phyloP scores from a whole-genome alignment of 92 coral and sea anemone species.

The Porites divaricata region DNA sequence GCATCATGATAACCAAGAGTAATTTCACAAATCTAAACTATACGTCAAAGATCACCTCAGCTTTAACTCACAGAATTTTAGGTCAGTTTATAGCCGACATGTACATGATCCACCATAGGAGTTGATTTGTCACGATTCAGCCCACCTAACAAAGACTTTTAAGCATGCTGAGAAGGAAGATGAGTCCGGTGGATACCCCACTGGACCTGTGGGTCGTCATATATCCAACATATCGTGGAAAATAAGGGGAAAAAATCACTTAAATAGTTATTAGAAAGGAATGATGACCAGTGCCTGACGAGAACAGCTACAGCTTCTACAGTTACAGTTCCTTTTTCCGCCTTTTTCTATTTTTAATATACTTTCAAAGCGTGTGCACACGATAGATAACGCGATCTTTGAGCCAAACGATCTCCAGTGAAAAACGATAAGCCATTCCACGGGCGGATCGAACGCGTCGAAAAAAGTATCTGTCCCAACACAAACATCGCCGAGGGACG shows the following conservation, averaged over 20 bases:
- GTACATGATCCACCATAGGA: background rate
- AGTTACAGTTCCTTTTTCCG: background rate
- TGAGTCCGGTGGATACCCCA: background rate
- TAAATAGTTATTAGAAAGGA: background rate
- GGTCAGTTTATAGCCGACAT: background rate
- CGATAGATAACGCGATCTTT: background rate
- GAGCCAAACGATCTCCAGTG: no score
- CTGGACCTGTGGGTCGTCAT: background rate
- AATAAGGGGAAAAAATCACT: background rate
- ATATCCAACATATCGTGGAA: background rate
- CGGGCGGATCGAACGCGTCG: no score
- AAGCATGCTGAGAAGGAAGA: background rate
- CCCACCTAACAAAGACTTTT: background rate
- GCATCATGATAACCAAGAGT: background rate
- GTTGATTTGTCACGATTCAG: background rate
- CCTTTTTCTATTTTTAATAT: background rate
- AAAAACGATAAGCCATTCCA: no score
- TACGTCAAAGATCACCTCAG: background rate
- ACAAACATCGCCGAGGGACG: background rate
- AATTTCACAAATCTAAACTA: background rate
- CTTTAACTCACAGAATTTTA: background rate
- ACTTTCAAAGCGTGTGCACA: background rate
- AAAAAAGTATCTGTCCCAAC: background rate
- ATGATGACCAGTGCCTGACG: background rate
- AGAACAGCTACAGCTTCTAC: background rate